Conservation (phyloP, 2,113 vertebrate species). For the Anguilla japonica region DNA sequence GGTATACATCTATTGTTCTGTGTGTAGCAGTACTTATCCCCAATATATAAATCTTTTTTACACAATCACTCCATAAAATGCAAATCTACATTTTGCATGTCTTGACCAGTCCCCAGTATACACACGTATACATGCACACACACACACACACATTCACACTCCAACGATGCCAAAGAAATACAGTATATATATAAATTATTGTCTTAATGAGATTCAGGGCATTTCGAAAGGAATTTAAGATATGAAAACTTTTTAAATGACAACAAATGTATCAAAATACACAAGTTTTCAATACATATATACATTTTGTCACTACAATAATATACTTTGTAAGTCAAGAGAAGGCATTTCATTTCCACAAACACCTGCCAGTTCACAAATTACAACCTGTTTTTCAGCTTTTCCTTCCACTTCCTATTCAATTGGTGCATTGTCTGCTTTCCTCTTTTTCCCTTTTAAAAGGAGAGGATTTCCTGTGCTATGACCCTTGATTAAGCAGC, state of each 20-base stretch:
- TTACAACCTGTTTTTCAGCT: background rate
- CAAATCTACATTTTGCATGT: no score
- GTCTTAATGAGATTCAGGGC: no score
- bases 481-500: background rate
- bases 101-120: no score
- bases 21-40: no score
- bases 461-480: conserved; percentile 10
- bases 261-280: background rate
- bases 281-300: background rate
- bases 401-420: background rate
- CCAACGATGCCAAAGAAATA: no score
- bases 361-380: background rate
- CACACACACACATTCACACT: no score
- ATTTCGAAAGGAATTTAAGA: no score
- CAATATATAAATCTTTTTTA: no score
- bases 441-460: background rate
- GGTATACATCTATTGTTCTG: no score
- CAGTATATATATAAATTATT: no score
- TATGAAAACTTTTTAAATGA: background rate
- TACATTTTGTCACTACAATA: background rate
- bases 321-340: background rate
- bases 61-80: no score
- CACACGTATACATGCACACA: no score
- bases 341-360: background rate
- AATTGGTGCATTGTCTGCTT: conserved; percentile 2